phyloP scores from a whole-genome alignment of 2,797 vertebrate species.

The Nyctibius grandis region DNA sequence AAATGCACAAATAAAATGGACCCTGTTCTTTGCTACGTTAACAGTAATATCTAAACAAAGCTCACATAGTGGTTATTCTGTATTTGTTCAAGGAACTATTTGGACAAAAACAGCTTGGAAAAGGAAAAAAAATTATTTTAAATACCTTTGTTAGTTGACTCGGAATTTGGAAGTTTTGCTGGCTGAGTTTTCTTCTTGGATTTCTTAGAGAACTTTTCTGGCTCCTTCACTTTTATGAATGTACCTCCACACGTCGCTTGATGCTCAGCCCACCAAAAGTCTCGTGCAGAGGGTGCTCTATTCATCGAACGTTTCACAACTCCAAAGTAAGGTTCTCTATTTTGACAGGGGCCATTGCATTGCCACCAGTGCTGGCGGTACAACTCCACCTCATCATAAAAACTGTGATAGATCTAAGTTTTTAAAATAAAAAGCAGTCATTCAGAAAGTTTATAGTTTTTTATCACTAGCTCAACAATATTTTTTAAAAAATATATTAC shows the following conservation, averaged over 20 bases:
- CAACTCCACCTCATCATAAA: slow-evolving; percentile 88
- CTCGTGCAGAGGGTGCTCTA: slow-evolving; percentile 86
- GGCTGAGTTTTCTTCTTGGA: slow-evolving; percentile 57
- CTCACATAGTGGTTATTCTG: rapidly evolving
- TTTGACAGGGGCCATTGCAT: slow-evolving; percentile 88
- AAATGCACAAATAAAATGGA: background rate
- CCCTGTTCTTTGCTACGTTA: background rate
- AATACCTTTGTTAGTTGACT: slow-evolving; percentile 42
- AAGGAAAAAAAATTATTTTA: background rate
- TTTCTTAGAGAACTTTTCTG: slow-evolving; percentile 87
- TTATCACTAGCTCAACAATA: background rate
- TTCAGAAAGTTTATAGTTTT: background rate
- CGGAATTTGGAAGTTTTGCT: background rate
- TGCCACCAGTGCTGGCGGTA: slow-evolving; percentile 98
- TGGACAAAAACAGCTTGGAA: background rate
- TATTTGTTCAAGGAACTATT: background rate
- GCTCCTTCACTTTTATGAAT: slow-evolving; percentile 90
- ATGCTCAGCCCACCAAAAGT: slow-evolving; percentile 94
- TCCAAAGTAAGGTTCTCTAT: slow-evolving; percentile 85
- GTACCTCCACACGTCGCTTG: slow-evolving; percentile 86
- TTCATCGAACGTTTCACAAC: slow-evolving; percentile 94
- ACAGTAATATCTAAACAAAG: background rate
- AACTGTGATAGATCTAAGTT: slow-evolving; percentile 86
- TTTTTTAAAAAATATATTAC: background rate
- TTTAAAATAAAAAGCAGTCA: background rate